Percentiles rank a stretch among this genome's conserved stretches.
These are phyloP conservation scores for Pygoscelis adeliae DNA, from an alignment of 2,113 vertebrate species.

Conservation along the genomic window DNA sequence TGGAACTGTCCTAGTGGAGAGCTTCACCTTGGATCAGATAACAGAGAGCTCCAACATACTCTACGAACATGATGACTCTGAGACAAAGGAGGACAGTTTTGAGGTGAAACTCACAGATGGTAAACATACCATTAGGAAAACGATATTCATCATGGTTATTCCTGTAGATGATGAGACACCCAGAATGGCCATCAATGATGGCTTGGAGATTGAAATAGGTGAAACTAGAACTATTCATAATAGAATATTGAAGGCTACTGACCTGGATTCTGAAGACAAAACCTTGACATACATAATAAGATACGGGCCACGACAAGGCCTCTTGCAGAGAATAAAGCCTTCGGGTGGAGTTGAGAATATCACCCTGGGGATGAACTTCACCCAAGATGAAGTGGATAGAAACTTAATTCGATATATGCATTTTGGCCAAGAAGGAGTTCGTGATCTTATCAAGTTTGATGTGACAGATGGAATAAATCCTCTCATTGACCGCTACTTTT, in stretches of 20 bases:
- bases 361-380: conserved; percentile 92
- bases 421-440: conserved; percentile 86
- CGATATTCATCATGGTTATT: conserved; percentile 84
- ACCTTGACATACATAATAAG: conserved; percentile 84
- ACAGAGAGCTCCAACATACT: conserved; percentile 90
- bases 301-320: conserved; percentile 87
- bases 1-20: conserved; percentile 83
- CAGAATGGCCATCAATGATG: conserved; percentile 92
- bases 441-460: conserved; percentile 95
- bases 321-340: conserved; percentile 79
- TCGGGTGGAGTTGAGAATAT: conserved; percentile 83
- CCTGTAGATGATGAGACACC: conserved; percentile 95
- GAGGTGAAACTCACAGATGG: conserved; percentile 88
- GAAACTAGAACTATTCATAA: conserved; percentile 85
- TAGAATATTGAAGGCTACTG: conserved; percentile 89
- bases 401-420: conserved; percentile 86
- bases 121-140: conserved; percentile 82
- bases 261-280: conserved; percentile 92
- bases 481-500: conserved; percentile 95
- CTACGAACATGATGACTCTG: conserved; percentile 93
- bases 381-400: conserved; percentile 90
- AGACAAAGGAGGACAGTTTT: conserved; percentile 90
- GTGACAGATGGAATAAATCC: conserved; percentile 93
- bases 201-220: conserved; percentile 90
- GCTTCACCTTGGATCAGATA: conserved; percentile 91